Evolutionary conservation across 30 jellyfish, hydroid and myxozoan genomes (phyloP).

Genomic region (Hydra vulgaris): DNA sequence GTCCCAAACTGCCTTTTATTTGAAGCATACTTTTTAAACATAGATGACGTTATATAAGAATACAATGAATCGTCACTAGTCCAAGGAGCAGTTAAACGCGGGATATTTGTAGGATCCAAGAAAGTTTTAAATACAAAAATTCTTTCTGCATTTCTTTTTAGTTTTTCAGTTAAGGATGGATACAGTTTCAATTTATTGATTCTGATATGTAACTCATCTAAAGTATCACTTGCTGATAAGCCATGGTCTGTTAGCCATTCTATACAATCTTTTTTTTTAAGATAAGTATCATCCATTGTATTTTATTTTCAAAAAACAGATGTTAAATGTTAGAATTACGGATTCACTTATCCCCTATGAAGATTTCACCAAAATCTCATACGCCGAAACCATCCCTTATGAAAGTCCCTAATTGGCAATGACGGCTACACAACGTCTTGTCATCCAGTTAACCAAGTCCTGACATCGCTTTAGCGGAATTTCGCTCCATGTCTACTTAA

Average conservation of each 20-base stretch:
- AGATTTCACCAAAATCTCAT: not conserved
- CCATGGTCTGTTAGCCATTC: not conserved
- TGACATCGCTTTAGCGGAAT: too few relatives aligned
- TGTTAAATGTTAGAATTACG: not conserved
- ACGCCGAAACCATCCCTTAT: not conserved
- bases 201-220: not conserved
- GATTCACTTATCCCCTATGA: not conserved
- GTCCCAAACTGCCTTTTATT: conserved; percentile 17
- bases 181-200: not conserved
- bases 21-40: conserved; percentile 2
- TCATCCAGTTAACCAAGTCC: too few relatives aligned
- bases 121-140: not conserved
- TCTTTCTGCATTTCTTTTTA: not conserved
- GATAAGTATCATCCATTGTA: not conserved
- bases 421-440: too few relatives aligned
- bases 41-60: not conserved
- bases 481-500: too few relatives aligned
- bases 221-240: not conserved
- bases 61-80: not conserved
- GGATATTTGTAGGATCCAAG: not conserved
- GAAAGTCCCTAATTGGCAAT: not conserved
- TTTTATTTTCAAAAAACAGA: not conserved
- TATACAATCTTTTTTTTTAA: not conserved
- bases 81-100: not conserved
- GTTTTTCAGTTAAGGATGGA: not conserved